phyloP scores from a whole-genome alignment of 2,113 vertebrate species.

The Cheilinus undulatus region DNA sequence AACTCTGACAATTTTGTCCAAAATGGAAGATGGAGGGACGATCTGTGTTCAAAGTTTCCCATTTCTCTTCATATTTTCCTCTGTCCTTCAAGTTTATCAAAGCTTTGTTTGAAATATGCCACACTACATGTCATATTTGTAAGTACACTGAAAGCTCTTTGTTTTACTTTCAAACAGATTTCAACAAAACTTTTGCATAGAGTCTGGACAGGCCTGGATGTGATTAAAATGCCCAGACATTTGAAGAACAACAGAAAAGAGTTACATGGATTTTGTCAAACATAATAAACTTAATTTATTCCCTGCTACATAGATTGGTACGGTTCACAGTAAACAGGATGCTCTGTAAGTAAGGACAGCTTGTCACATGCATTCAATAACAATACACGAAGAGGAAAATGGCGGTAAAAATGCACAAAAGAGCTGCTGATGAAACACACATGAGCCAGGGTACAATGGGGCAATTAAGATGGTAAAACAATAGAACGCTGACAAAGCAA shows the following conservation, averaged over 20 bases:
- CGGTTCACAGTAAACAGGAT: background rate
- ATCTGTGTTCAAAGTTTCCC: background rate
- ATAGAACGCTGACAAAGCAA: background rate
- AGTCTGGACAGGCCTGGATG: background rate
- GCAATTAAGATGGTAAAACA: too few species aligned
- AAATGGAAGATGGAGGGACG: background rate
- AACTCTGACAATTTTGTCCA: background rate
- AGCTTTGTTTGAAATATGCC: background rate
- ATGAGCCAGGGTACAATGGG: background rate
- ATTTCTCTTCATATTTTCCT: background rate
- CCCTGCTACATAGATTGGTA: background rate
- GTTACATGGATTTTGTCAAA: background rate
- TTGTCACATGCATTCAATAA: background rate
- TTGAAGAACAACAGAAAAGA: background rate
- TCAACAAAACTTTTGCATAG: background rate
- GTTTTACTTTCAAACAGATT: background rate
- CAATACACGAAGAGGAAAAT: background rate
- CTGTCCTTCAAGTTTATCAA: background rate
- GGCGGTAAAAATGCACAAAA: background rate
- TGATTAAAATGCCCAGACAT: background rate
- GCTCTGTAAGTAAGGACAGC: background rate
- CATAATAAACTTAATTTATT: background rate
- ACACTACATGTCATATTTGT: background rate
- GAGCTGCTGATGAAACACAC: background rate
- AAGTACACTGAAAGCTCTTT: background rate